phyloP scores from a whole-genome alignment of 2,797 vertebrate species.

The Vipera ursinii region DNA sequence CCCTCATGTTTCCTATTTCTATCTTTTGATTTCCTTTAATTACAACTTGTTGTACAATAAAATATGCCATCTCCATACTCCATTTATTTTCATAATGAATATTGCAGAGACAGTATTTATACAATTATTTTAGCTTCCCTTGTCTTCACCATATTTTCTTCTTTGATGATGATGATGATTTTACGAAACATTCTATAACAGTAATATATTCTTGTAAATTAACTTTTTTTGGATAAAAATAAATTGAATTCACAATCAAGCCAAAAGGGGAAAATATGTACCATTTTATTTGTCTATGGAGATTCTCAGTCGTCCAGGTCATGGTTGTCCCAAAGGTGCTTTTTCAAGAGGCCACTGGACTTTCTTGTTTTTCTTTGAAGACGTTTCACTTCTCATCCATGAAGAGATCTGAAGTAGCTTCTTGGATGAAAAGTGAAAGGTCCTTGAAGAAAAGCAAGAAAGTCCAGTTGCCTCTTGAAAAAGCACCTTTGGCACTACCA shows the following conservation, averaged over 20 bases:
- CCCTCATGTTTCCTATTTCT: slow-evolving; percentile 6
- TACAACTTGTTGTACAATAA: neutral
- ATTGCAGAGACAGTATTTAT: neutral
- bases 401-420: too few relatives aligned
- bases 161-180: neutral
- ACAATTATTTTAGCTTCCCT: neutral
- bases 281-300: neutral
- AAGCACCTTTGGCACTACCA: too few relatives aligned
- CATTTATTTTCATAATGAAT: neutral
- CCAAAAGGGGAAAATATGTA: neutral
- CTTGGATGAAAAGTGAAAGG: too few relatives aligned
- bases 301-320: too few relatives aligned
- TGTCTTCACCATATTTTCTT: neutral
- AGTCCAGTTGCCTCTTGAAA: too few relatives aligned
- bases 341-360: too few relatives aligned
- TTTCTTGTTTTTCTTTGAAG: too few relatives aligned
- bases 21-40: slow-evolving; percentile 1
- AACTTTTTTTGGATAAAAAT: neutral
- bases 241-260: neutral
- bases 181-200: neutral
- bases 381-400: too few relatives aligned
- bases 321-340: too few relatives aligned
- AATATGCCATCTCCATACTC: neutral
- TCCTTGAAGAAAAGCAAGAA: too few relatives aligned
- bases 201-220: neutral